Evolutionary conservation across 2,888 invertebrate species (phyloP).

Genomic region (Chymomyza amoena): DNA sequence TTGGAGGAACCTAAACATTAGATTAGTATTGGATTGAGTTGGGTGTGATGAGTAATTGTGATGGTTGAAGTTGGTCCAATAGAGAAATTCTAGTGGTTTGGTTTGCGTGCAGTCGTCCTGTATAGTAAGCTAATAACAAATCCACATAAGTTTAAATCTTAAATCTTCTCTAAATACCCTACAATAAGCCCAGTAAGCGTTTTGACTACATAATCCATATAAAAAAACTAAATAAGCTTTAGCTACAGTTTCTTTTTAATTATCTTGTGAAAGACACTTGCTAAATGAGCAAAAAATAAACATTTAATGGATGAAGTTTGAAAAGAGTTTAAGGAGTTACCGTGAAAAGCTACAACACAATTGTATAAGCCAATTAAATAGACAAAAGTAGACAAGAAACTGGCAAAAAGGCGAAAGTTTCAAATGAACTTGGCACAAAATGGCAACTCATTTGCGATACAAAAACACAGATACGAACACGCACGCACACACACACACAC

Average conservation of each 20-base stretch:
- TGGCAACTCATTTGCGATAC: background rate
- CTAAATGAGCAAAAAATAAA: conserved; percentile 53
- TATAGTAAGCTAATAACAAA: no score
- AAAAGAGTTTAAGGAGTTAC: background rate
- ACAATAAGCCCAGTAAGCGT: conserved; percentile 26
- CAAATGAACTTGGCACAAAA: conserved; percentile 1
- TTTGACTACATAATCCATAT: background rate
- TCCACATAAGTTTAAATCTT: no score
- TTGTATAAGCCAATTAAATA: background rate
- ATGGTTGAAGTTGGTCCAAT: no score
- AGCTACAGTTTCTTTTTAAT: background rate
- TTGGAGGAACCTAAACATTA: no score
- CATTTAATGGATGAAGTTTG: conserved; percentile 43
- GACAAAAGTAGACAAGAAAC: background rate
- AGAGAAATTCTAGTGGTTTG: no score
- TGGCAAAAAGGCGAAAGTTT: background rate
- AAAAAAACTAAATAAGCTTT: background rate
- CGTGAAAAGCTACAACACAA: background rate
- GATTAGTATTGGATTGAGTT: no score
- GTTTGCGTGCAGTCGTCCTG: no score
- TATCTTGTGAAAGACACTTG: conserved; percentile 44
- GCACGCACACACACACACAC: background rate
- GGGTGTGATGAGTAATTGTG: no score
- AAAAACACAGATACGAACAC: background rate
- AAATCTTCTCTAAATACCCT: no score